phyloP scores from a whole-genome alignment of 2,888 invertebrate species.

The Eupithecia subfuscata region DNA sequence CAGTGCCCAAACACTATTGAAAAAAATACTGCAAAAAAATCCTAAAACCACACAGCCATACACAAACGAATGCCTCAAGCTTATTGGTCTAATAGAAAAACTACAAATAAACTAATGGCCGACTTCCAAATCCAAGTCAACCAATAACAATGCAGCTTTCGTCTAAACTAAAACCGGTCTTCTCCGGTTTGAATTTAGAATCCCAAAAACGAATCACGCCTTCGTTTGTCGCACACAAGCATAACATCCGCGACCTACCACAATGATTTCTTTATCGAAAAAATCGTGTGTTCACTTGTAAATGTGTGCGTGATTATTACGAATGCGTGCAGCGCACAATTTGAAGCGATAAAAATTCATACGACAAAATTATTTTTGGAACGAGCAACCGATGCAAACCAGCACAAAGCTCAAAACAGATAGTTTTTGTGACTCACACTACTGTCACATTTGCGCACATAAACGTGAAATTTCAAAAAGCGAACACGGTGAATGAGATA shows the following conservation, averaged over 20 bases:
- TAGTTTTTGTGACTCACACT: conserved; percentile 76
- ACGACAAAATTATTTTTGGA: conserved; percentile 66
- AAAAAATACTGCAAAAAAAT: background rate
- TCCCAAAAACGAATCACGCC: conserved; percentile 68
- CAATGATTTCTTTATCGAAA: conserved; percentile 55
- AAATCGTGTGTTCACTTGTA: conserved; percentile 37
- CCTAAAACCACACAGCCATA: background rate
- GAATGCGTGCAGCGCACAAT: conserved; percentile 51
- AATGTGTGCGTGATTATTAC: conserved; percentile 36
- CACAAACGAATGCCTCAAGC: background rate
- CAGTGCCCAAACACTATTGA: background rate
- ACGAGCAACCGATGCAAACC: conserved; percentile 63
- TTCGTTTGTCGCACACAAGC: conserved; percentile 50
- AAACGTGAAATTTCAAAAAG: conserved; percentile 71
- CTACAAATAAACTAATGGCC: conserved; percentile 35
- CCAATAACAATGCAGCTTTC: conserved; percentile 49
- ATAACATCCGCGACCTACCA: conserved; percentile 68
- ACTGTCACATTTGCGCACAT: conserved; percentile 58
- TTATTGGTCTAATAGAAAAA: conserved; percentile 1
- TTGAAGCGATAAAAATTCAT: conserved; percentile 68
- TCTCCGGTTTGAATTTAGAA: conserved; percentile 69
- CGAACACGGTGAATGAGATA: conserved; percentile 72
- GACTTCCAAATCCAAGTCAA: conserved; percentile 30
- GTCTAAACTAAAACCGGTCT: conserved; percentile 51
- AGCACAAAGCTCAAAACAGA: conserved; percentile 66